phyloP scores from a whole-genome alignment of 2,888 invertebrate species.

The Helleia helle region DNA sequence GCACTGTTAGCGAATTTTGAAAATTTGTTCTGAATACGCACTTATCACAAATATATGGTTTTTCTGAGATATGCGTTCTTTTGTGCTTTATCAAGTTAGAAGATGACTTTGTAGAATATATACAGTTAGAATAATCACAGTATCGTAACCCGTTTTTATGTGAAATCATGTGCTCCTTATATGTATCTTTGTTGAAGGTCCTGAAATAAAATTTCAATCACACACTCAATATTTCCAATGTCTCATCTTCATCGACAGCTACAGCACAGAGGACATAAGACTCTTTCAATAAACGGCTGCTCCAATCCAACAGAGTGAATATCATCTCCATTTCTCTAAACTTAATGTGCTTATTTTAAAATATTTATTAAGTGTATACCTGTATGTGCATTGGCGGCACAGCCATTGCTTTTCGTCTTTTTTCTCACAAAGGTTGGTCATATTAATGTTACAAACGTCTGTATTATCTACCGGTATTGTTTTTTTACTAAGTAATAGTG shows the following conservation, averaged over 20 bases:
- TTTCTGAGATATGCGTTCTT: conserved; percentile 55
- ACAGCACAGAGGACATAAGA: too few relatives aligned
- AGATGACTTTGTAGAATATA: conserved; percentile 65
- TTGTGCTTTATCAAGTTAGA: conserved; percentile 63
- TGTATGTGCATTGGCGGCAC: background rate
- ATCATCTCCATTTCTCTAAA: too few relatives aligned
- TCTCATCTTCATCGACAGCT: too few relatives aligned
- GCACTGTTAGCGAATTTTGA: conserved; percentile 57
- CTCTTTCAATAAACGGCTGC: too few relatives aligned
- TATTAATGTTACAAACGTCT: conserved; percentile 15
- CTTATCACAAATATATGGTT: conserved; percentile 59
- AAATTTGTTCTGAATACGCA: conserved; percentile 63
- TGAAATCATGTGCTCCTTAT: conserved; percentile 48
- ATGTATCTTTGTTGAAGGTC: conserved; percentile 47
- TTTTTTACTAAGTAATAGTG: conserved; percentile 35
- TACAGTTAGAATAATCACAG: conserved; percentile 68
- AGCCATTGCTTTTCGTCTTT: background rate
- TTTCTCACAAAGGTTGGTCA: conserved; percentile 7
- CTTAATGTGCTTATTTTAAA: too few relatives aligned
- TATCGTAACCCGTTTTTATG: conserved; percentile 44
- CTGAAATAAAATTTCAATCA: too few relatives aligned
- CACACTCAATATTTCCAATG: too few relatives aligned
- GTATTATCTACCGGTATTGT: conserved; percentile 18
- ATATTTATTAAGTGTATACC: background rate
- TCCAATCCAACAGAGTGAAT: too few relatives aligned